phyloP scores from a whole-genome alignment of 2,888 invertebrate genomes.

The Aporophyla lueneburgensis region DNA sequence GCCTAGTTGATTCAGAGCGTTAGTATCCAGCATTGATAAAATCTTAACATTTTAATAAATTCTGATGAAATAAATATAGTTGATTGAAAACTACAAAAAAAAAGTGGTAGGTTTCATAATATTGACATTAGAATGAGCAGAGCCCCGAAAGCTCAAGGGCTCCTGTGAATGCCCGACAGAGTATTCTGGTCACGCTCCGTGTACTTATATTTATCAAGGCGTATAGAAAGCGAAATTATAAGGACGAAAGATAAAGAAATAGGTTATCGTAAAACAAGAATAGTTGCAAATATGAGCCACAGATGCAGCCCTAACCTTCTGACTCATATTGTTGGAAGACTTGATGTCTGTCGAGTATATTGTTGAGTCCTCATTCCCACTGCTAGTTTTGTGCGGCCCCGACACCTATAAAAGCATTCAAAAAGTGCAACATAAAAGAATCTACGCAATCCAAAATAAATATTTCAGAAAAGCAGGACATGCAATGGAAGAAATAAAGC shows the following conservation, averaged over 20 bases:
- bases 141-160: slow-evolving; percentile 46
- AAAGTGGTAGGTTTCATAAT: not conserved
- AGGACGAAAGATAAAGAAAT: slow-evolving; percentile 38
- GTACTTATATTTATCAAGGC: not conserved
- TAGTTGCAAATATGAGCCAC: slow-evolving; percentile 47
- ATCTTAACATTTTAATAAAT: not conserved
- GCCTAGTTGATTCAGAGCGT: not conserved
- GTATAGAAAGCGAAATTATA: not conserved
- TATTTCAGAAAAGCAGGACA: slow-evolving; percentile 5
- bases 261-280: slow-evolving; percentile 36
- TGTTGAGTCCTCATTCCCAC: slow-evolving; percentile 44
- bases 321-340: slow-evolving; percentile 59
- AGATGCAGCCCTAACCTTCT: slow-evolving; percentile 58
- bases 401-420: slow-evolving; percentile 58
- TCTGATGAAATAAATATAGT: not conserved
- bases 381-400: slow-evolving; percentile 29
- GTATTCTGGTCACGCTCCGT: not conserved
- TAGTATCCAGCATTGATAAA: not conserved
- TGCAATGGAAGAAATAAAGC: slow-evolving; percentile 31
- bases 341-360: slow-evolving; percentile 57
- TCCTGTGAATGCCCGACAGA: slow-evolving; percentile 30
- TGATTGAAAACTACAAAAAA: not conserved
- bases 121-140: slow-evolving; percentile 1
- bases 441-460: slow-evolving; percentile 26
- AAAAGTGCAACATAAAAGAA: slow-evolving; percentile 45